Evolutionary conservation across 2,797 vertebrate species (phyloP).

Genomic region (Crenichthys baileyi): DNA sequence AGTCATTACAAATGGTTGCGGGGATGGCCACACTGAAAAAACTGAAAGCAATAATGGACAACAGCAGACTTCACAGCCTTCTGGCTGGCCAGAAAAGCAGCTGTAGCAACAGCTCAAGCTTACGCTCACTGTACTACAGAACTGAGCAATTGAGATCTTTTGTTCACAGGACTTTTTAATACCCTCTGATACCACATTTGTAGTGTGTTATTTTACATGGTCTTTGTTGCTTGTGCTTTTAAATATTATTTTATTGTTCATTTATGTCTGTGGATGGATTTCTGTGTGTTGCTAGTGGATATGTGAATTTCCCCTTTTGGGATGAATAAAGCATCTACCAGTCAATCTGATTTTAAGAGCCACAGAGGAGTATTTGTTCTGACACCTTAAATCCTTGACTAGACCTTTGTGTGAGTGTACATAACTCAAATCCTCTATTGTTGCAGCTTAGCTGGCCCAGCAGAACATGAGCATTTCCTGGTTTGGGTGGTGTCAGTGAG

Average conservation of each 20-base stretch:
- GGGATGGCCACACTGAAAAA: background rate
- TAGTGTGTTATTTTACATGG: background rate
- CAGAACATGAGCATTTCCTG: conserved; percentile 61
- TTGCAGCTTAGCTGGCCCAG: conserved; percentile 41
- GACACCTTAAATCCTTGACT: conserved; percentile 38
- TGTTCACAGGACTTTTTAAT: background rate
- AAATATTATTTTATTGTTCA: background rate
- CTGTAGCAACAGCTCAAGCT: background rate
- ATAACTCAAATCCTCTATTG: conserved; percentile 53
- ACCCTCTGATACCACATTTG: background rate
- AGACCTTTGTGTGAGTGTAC: conserved; percentile 55
- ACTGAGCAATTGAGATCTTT: background rate
- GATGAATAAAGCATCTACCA: background rate
- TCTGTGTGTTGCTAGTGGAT: background rate
- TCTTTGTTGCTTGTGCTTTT: background rate
- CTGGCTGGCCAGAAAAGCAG: background rate
- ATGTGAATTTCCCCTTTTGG: background rate
- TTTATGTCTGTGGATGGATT: background rate
- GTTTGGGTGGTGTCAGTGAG: conserved; percentile 36
- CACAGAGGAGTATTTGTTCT: conserved; percentile 29
- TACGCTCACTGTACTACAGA: background rate
- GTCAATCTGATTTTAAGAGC: conserved; percentile 32
- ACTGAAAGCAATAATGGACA: background rate
- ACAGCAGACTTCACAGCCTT: background rate
- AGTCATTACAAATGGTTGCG: background rate